phyloP scores from a whole-genome alignment of 2,888 invertebrate species.

The Belgica antarctica region DNA sequence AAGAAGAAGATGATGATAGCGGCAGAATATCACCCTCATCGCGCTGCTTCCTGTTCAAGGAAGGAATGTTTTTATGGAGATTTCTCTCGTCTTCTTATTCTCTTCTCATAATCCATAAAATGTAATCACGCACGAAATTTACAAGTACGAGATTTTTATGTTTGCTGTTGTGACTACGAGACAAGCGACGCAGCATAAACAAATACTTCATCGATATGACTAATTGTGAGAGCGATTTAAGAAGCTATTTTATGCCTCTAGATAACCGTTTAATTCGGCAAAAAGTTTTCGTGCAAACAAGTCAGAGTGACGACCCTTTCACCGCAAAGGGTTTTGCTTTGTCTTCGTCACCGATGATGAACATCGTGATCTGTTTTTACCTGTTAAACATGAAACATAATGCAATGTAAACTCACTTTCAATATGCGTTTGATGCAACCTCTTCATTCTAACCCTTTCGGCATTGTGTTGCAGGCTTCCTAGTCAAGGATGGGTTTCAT shows the following conservation, averaged over 20 bases:
- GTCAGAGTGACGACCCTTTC: not conserved
- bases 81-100: not conserved
- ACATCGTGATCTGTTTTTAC: conserved; percentile 42
- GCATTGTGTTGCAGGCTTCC: too few relatives aligned
- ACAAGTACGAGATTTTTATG: not conserved
- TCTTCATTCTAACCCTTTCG: conserved; percentile 41
- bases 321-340: conserved; percentile 40
- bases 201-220: not conserved
- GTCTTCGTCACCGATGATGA: too few relatives aligned
- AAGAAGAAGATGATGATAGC: conserved; percentile 1
- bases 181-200: not conserved
- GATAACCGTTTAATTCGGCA: not conserved
- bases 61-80: conserved; percentile 15
- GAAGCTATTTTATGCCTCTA: not conserved
- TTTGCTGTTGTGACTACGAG: not conserved
- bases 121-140: conserved; percentile 17
- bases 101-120: not conserved
- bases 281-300: not conserved
- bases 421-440: conserved; percentile 19
- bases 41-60: conserved; percentile 3
- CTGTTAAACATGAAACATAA: conserved; percentile 38
- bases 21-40: conserved; percentile 3
- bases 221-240: not conserved
- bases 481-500: conserved; percentile 35
- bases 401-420: conserved; percentile 36